Base-by-base conservation (phyloP, 2,888 invertebrate species). In the Neoaliturus tenellus region DNA sequence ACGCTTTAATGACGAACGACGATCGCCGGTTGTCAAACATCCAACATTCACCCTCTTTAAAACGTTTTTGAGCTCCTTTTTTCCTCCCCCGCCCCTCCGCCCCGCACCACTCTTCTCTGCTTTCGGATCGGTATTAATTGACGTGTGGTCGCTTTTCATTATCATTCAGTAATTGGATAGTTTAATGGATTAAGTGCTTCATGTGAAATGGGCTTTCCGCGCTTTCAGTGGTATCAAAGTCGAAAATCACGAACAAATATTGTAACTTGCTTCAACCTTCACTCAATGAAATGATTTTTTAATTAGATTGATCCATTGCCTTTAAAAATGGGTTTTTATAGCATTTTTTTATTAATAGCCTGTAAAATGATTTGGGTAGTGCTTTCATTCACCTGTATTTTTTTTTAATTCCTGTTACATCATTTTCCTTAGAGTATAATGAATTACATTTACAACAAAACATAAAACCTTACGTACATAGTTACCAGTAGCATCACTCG, bases 11-110 rank as follows among this genome's bases (percentile, higher is more conserved):
- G 62, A 62, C 62, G 62, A 31, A 31, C 25, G 62, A 31, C 62
- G 62, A 62, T 62, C 62, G 31, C 14, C 62, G 62, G 28, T 62
- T 62, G 62, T 62, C 62, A 62, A 62, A 62, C 62, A 28, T 62
- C 62, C 62, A 28, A 62, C 62, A 62, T 62, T 62, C 55, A 55
- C 23, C 62, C 62, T 62, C 62, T 62, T 62, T 62, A 62, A 62
- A 62, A 62, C 62, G 62, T 62, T 62, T 55, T 62, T 62, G 62
- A 62, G 62, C 31, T 58, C 6, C 58, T 25, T 31, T 31, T 17
- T 14, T 17, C 12, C 55, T 31, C 28, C 31, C 25, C 31, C 62
- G 28, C 62, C 12, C 31, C 62, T 12, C 31, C 4, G 5, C 62
- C 31, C 8, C 28, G 14, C 5, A 17, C 14, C 4, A 17, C 62